A percentile compares a stretch with the other conserved stretches of the same genome.
Evolutionary conservation across 2,888 invertebrate species (phyloP).

Genomic region (Parnassius orleans): DNA sequence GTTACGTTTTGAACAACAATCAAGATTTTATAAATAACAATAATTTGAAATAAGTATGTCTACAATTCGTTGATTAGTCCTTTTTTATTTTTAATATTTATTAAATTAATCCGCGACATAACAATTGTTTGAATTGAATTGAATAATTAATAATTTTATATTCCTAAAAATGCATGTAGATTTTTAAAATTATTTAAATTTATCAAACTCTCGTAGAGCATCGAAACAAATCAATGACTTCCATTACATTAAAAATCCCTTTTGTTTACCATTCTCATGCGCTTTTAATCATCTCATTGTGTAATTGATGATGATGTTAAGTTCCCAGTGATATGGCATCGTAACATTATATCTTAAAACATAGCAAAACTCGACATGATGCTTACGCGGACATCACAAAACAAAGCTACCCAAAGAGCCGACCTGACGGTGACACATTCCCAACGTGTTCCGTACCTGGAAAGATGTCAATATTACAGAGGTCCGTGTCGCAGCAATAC

Average conservation of each 20-base stretch:
- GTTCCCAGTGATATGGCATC: constrained; percentile 6
- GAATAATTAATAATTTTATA: neutral
- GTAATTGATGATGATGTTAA: constrained; percentile 2
- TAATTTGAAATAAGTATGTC: no score
- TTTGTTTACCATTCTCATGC: constrained; percentile 19
- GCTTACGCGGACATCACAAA: constrained; percentile 65
- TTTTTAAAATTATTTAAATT: no score
- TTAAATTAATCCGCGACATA: neutral
- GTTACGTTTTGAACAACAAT: no score
- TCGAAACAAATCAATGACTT: neutral
- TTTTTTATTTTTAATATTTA: no score
- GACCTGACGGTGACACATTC: constrained; percentile 57
- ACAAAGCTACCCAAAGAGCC: constrained; percentile 59
- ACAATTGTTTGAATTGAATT: neutral
- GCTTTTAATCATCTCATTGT: constrained; percentile 4
- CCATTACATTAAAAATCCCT: constrained; percentile 1
- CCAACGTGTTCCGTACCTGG: constrained; percentile 63
- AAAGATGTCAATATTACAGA: constrained; percentile 82
- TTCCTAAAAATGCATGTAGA: neutral
- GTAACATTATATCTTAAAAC: constrained; percentile 8
- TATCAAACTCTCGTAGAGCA: no score
- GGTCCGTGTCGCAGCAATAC: constrained; percentile 85
- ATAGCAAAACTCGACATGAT: constrained; percentile 38
- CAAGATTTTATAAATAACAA: no score
- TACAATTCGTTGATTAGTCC: no score